Percentiles rank a stretch among this genome's conserved stretches.
phyloP scores from a whole-genome alignment of 2,113 vertebrate genomes.

The Hypanus sabinus region DNA sequence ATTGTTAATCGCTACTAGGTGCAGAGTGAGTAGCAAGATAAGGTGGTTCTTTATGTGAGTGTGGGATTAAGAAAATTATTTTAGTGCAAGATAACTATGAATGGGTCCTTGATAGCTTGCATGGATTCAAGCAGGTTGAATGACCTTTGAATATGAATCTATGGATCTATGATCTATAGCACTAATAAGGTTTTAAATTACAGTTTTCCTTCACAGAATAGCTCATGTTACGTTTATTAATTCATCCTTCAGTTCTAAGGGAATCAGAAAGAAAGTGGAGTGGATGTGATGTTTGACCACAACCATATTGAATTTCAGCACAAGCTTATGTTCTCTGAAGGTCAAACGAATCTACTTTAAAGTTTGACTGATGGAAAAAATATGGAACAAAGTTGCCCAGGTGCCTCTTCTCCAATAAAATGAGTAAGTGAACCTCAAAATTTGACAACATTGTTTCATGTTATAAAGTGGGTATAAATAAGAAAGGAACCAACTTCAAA shows the following conservation, averaged over 20 bases:
- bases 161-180: no score
- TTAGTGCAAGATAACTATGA: no score
- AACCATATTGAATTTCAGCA: no score
- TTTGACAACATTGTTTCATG: background rate
- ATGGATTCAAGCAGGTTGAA: no score
- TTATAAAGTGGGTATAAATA: background rate
- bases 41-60: no score
- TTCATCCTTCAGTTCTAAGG: background rate
- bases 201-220: background rate
- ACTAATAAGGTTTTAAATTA: background rate
- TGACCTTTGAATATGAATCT: no score
- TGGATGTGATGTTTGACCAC: background rate
- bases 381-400: background rate
- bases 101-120: no score
- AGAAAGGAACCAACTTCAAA: background rate
- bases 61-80: no score
- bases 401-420: background rate
- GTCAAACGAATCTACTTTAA: background rate
- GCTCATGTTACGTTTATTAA: background rate
- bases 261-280: background rate
- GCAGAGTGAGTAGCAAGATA: no score
- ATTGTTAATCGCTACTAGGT: no score
- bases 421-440: background rate
- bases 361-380: background rate
- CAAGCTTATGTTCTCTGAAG: background rate